Conservation (phyloP, 2,888 invertebrate genomes). For the Halocaridina rubra region DNA sequence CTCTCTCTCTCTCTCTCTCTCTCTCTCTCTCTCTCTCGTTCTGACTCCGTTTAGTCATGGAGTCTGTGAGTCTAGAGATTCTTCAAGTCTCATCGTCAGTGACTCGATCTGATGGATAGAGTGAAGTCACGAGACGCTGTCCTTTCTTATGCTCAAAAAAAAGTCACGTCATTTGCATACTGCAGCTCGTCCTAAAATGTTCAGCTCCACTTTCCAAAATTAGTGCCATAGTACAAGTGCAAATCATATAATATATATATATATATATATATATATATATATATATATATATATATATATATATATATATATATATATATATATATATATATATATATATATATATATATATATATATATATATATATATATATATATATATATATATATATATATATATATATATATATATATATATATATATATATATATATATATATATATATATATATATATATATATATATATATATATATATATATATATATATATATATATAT, state of each 20-base stretch:
- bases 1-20: neutral
- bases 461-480: neutral
- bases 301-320: neutral
- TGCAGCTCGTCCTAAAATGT: neutral
- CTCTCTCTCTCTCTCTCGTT: neutral
- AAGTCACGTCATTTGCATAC: neutral
- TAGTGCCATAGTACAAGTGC: neutral
- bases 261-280: neutral
- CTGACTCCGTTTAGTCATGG: neutral
- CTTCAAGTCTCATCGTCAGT: neutral
- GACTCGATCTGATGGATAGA: neutral
- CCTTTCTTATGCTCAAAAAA: no score
- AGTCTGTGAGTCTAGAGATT: no score
- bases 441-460: neutral
- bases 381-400: neutral
- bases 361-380: neutral
- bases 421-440: neutral
- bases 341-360: neutral
- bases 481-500: neutral
- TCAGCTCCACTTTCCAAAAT: neutral
- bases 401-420: neutral
- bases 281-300: neutral
- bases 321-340: neutral
- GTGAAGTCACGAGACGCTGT: no score
- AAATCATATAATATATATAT: neutral